A percentile compares a stretch with the other conserved stretches of the same genome.
Evolutionary conservation across 2,888 invertebrate genomes (phyloP).

Genomic region (Nipponacmea schrenckii): DNA sequence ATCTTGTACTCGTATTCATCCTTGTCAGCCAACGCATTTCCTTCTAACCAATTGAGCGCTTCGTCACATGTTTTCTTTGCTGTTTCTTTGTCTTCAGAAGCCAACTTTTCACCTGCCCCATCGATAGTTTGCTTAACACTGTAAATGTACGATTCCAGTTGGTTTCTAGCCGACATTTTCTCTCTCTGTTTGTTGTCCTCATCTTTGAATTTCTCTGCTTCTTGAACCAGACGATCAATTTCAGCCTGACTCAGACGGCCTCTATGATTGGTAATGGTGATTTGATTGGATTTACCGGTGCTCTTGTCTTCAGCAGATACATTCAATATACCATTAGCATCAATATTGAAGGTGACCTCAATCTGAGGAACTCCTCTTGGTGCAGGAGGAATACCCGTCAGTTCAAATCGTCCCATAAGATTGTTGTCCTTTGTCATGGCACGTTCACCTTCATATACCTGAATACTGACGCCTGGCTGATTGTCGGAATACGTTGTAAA

Average conservation of each 20-base stretch:
- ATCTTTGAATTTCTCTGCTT: conserved; percentile 59
- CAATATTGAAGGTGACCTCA: conserved; percentile 81
- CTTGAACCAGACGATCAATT: conserved; percentile 77
- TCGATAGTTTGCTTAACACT: conserved; percentile 72
- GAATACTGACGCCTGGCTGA: conserved; percentile 71
- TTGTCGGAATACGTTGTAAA: conserved; percentile 93
- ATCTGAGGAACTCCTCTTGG: conserved; percentile 60
- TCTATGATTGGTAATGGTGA: conserved; percentile 88
- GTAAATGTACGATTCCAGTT: conserved; percentile 55
- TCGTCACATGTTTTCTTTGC: conserved; percentile 72
- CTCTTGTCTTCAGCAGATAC: conserved; percentile 75
- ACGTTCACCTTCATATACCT: conserved; percentile 90
- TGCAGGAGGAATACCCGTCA: conserved; percentile 59
- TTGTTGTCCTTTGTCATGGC: conserved; percentile 96
- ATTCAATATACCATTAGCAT: conserved; percentile 83
- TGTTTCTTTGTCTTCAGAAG: conserved; percentile 76
- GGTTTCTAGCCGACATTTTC: conserved; percentile 53
- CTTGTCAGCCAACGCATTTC: conserved; percentile 81
- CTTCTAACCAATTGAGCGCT: conserved; percentile 83
- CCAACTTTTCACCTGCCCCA: conserved; percentile 70
- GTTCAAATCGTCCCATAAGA: conserved; percentile 54
- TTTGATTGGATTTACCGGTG: conserved; percentile 82
- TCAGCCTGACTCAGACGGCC: conserved; percentile 86
- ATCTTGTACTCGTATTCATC: conserved; percentile 80
- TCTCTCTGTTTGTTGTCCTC: conserved; percentile 62